phyloP scores from a whole-genome alignment of 2,113 vertebrate species.

The Thymallus thymallus region DNA sequence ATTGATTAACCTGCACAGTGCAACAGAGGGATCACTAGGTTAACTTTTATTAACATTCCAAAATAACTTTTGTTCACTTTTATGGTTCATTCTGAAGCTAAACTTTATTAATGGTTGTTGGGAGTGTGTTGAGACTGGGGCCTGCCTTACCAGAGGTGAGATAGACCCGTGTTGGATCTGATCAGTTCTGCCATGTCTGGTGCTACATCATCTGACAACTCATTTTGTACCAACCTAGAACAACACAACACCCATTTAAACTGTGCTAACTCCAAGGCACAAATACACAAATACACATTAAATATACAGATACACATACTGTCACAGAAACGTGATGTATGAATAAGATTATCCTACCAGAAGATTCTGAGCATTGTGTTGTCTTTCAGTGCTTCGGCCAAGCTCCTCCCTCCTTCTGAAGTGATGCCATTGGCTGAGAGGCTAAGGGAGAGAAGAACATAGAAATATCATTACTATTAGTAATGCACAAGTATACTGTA shows the following conservation, averaged over 20 bases:
- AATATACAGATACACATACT: not conserved
- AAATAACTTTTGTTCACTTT: not conserved
- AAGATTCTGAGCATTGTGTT: conserved; percentile 83
- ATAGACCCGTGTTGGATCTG: conserved; percentile 55
- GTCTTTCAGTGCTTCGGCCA: conserved; percentile 80
- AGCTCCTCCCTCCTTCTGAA: conserved; percentile 78
- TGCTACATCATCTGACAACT: conserved; percentile 66
- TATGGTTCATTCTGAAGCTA: not conserved
- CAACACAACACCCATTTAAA: not conserved
- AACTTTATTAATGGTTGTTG: too few species aligned
- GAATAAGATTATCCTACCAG: conserved; percentile 76
- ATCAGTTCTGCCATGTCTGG: conserved; percentile 56
- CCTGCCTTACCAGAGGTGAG: conserved; percentile 65
- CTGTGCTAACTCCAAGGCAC: not conserved
- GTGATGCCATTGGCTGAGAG: conserved; percentile 89
- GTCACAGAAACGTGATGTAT: not conserved
- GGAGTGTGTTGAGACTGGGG: not conserved
- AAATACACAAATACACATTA: not conserved
- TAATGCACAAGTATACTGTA: too few species aligned
- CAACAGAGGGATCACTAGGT: not conserved
- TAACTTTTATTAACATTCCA: not conserved
- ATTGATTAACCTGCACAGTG: conserved; percentile 66
- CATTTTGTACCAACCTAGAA: conserved; percentile 53
- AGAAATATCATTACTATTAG: too few species aligned
- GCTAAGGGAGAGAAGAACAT: conserved; percentile 61